These are phyloP conservation scores for Anoura caudifer DNA, from an alignment of 2,113 vertebrate genomes.

Conservation along the genomic window DNA sequence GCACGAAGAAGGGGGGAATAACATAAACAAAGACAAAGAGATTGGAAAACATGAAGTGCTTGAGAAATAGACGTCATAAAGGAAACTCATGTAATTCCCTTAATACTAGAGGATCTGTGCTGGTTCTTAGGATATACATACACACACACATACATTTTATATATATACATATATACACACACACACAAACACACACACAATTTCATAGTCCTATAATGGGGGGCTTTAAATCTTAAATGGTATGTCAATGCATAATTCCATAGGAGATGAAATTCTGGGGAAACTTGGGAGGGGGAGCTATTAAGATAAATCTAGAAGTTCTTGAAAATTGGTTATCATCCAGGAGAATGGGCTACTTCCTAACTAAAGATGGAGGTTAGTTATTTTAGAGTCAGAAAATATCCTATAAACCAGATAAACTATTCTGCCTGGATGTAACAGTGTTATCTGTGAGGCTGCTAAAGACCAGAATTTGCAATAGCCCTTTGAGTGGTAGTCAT, in stretches of 20 bases:
- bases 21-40: neutral
- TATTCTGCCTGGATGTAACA: neutral
- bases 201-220: neutral
- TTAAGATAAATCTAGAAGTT: neutral
- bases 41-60: neutral
- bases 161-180: no score
- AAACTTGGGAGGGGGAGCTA: neutral
- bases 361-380: neutral
- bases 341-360: neutral
- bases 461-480: neutral
- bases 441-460: neutral
- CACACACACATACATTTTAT: no score
- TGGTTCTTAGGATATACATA: neutral
- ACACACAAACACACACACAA: neutral
- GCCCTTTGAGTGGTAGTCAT: neutral
- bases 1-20: neutral
- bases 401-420: neutral
- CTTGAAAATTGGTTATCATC: neutral
- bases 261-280: neutral
- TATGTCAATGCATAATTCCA: neutral
- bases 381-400: neutral
- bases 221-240: neutral
- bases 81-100: neutral
- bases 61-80: neutral
- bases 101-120: neutral